Conservation (phyloP, 2,113 vertebrate species). For the Tauraco erythrolophus region DNA sequence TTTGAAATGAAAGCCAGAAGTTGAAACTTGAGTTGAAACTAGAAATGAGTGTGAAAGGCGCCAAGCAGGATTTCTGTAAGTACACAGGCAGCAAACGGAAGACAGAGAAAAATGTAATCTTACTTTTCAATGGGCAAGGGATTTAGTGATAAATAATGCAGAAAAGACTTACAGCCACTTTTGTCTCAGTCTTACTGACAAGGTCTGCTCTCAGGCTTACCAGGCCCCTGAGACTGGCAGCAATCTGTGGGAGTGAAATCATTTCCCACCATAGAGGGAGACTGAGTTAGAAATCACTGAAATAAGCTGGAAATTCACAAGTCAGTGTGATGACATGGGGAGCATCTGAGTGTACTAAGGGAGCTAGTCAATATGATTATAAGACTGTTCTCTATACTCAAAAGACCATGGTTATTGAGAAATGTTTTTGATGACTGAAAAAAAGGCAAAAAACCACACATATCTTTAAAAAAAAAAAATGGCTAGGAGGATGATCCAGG, state of each 20-base stretch:
- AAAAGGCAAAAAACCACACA: neutral
- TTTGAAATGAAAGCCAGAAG: neutral
- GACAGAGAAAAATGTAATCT: neutral
- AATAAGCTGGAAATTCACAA: neutral
- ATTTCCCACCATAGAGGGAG: neutral
- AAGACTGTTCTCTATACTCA: neutral
- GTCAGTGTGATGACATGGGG: neutral
- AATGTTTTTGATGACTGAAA: neutral
- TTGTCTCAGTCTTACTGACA: neutral
- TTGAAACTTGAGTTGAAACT: neutral
- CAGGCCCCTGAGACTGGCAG: neutral
- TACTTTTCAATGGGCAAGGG: neutral
- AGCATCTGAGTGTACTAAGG: neutral
- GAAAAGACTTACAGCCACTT: neutral
- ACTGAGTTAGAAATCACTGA: neutral
- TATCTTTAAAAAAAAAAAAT: neutral
- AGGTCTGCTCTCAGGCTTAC: neutral
- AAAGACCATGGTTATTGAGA: neutral
- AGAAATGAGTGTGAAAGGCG: neutral
- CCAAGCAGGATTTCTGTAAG: neutral
- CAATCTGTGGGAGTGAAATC: neutral
- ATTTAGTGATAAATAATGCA: neutral
- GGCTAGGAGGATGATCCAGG: neutral
- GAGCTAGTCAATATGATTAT: neutral
- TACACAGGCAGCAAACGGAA: neutral